These are phyloP conservation scores for Pristionchus mayeri DNA, from an alignment of 2,888 invertebrate genomes.

Conservation along the genomic window DNA sequence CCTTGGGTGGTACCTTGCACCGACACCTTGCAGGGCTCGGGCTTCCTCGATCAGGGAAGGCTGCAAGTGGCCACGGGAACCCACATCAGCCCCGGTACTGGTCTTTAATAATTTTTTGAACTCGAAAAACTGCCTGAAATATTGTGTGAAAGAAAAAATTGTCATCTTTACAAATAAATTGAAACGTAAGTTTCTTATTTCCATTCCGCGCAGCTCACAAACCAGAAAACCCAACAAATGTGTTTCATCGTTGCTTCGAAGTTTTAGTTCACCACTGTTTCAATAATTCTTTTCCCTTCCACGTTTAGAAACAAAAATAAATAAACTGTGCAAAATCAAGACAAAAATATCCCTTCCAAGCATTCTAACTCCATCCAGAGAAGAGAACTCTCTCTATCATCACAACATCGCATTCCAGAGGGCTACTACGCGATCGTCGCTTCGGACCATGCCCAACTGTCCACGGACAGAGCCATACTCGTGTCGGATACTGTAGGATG, in stretches of 20 bases:
- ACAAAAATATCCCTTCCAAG: too few species aligned
- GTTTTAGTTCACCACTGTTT: too few species aligned
- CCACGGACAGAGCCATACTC: conserved; percentile 69
- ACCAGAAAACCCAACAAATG: too few species aligned
- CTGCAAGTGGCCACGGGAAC: conserved; percentile 71
- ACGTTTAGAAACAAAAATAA: too few species aligned
- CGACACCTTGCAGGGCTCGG: conserved; percentile 64
- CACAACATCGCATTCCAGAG: conserved; percentile 64
- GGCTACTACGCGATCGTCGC: conserved; percentile 74
- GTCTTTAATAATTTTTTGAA: not conserved
- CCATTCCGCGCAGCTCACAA: too few species aligned
- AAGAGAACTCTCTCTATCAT: too few species aligned
- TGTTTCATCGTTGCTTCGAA: too few species aligned
- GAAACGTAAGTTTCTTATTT: too few species aligned
- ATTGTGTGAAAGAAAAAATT: not conserved
- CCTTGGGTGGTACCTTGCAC: not conserved
- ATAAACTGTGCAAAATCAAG: too few species aligned
- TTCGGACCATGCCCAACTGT: conserved; percentile 67
- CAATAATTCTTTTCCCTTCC: too few species aligned
- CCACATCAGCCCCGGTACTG: conserved; percentile 64
- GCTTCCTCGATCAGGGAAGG: conserved; percentile 67
- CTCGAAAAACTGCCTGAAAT: not conserved
- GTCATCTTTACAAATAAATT: not conserved
- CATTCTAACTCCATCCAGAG: too few species aligned
- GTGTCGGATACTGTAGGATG: conserved; percentile 70